Evolutionary conservation across 2,888 invertebrate species (phyloP), one percentile per base, ranked within the genome.

Genomic region (Argyra leucocephala): DNA sequence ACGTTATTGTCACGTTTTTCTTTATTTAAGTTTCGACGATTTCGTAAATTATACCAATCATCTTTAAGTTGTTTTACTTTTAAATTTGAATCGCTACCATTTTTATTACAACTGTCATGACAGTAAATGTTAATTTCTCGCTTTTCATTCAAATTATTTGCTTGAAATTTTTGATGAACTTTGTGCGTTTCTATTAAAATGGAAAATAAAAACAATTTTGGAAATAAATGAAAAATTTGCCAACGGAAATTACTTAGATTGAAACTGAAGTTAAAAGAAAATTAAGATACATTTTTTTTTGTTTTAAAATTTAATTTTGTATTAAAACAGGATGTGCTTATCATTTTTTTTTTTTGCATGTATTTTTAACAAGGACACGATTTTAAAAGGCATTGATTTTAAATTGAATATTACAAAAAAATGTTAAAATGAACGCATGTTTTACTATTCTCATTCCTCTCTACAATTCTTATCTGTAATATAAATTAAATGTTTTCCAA

Each of bases 21-120:
- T 26, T 61, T 61, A 21, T 61, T n/a, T 18, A 23, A 24, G 18
- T 59, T 59, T 23, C 15, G 10, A 59, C 23, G 15, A 23, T 23
- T 70, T 67, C 73, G 73, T 64, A 73, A 72, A 63, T 73, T 73
- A 69, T 73, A 72, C 73, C 73, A 73, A 67, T 73, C 72, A 66
- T 48, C 48, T 48, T 72, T 73, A n/a, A 73, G 69, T 66, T 72
- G 69, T 66, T 70, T 72, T 64, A 72, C 72, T 66, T 73, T 73
- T 64, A 48, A n/a, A 48, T 48, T 48, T 18, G 48, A 15, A 48
- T 48, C 48, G 5, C 48, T 48, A 48, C 48, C 48, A 48, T 48
- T 18, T n/a, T 48, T 48, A 48, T 48, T 48, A 48, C 18, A 48
- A 48, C 9, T 18, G 3, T 31, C n/a, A n/a, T 31, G 31, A 6